Evolutionary conservation across 1,140 invertebrate genomes (phyloP).

Genomic region (Drosophila lowei): DNA sequence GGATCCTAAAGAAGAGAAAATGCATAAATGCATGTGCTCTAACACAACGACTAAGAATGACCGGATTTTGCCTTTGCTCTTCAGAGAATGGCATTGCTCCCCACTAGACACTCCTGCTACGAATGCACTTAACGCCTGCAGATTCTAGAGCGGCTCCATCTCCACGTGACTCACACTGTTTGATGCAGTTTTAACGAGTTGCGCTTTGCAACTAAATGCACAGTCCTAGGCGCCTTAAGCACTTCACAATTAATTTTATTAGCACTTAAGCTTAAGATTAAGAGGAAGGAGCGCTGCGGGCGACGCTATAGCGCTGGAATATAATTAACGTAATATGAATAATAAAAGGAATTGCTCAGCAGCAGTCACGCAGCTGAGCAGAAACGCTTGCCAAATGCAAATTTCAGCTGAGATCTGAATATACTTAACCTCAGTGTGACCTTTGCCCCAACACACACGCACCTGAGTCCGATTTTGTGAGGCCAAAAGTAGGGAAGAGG

Average conservation of each 20-base stretch:
- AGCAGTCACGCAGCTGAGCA: conserved; percentile 46
- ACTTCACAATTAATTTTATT: conserved; percentile 74
- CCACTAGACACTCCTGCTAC: too few species aligned
- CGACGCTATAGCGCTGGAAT: conserved; percentile 31
- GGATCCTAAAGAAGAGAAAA: too few species aligned
- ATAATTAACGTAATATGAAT: conserved; percentile 72
- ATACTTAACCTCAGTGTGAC: conserved; percentile 60
- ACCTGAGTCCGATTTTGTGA: neutral
- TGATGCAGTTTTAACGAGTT: conserved; percentile 59
- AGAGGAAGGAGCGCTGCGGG: conserved; percentile 69
- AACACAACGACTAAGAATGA: too few species aligned
- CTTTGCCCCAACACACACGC: conserved; percentile 35
- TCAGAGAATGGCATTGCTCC: too few species aligned
- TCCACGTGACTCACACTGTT: conserved; percentile 49
- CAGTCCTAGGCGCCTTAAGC: conserved; percentile 58
- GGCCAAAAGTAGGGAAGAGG: conserved; percentile 38
- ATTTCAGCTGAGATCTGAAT: conserved; percentile 36
- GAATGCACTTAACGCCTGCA: conserved; percentile 24
- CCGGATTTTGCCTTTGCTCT: too few species aligned
- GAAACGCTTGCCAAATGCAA: conserved; percentile 60
- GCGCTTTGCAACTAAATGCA: conserved; percentile 72
- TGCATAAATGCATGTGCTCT: too few species aligned
- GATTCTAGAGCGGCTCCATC: conserved; percentile 7
- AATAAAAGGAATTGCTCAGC: conserved; percentile 64
- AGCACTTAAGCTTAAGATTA: conserved; percentile 56